These are phyloP conservation scores for Hoplodrina ambigua DNA, from an alignment of 2,888 invertebrate species.

Conservation along the genomic window DNA sequence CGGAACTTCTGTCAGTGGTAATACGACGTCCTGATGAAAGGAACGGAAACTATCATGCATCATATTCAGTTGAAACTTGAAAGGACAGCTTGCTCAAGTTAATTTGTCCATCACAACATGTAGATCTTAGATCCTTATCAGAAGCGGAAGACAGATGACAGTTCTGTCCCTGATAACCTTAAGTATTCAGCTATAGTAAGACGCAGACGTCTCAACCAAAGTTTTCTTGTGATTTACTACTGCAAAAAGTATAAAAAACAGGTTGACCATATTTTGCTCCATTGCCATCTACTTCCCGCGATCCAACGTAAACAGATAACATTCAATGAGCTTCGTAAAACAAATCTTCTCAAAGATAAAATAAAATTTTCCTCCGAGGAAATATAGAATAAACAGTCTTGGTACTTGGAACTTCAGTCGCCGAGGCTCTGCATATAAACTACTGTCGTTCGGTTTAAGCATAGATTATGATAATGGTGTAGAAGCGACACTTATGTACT, in stretches of 20 bases:
- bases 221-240: too few relatives aligned
- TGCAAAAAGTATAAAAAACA: not conserved
- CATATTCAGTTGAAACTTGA: conserved; percentile 10
- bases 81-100: conserved; percentile 1
- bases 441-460: conserved; percentile 45
- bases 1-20: conserved; percentile 23
- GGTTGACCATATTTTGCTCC: conserved; percentile 8
- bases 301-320: conserved; percentile 19
- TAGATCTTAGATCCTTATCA: not conserved
- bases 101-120: not conserved
- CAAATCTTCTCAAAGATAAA: conserved; percentile 46
- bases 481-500: conserved; percentile 12
- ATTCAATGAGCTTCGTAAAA: conserved; percentile 48
- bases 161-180: not conserved
- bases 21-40: conserved; percentile 30
- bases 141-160: not conserved
- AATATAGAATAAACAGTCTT: conserved; percentile 45
- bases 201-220: too few relatives aligned
- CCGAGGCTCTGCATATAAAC: conserved; percentile 65
- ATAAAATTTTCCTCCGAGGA: conserved; percentile 45
- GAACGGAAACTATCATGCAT: conserved; percentile 19
- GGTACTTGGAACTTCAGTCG: conserved; percentile 36
- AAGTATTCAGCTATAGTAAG: too few relatives aligned
- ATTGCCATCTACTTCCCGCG: not conserved
- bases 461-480: conserved; percentile 11